Percentiles rank a stretch among this genome's conserved stretches.
Conservation (phyloP, 2,797 vertebrate species). For the Parotocinclus haroldoi region DNA sequence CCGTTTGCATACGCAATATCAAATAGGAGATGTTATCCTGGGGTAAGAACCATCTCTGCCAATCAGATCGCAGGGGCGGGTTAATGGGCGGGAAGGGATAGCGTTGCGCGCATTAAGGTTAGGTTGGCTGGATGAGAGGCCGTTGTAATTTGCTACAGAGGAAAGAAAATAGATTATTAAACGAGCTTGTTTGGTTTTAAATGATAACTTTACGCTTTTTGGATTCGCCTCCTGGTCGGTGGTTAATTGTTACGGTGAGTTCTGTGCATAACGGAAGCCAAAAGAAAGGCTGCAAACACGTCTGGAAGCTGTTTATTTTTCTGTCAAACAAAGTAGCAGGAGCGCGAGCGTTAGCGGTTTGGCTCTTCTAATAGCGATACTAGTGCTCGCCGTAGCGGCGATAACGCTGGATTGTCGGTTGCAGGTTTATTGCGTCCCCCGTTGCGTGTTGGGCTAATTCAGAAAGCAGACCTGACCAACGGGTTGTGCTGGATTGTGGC, state of each 20-base stretch:
- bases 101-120: conserved; percentile 44
- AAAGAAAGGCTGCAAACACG: conserved; percentile 44
- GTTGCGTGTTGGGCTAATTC: not conserved
- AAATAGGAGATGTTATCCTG: not conserved
- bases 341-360: conserved; percentile 65
- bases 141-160: conserved; percentile 49
- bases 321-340: conserved; percentile 72
- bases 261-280: not conserved
- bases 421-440: not conserved
- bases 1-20: conserved; percentile 38
- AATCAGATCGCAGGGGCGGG: conserved; percentile 44
- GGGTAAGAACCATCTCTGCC: conserved; percentile 11
- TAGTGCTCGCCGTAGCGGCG: not conserved
- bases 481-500: conserved; percentile 26
- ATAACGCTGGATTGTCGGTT: not conserved
- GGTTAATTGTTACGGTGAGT: conserved; percentile 49
- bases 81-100: conserved; percentile 40
- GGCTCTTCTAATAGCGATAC: conserved; percentile 1
- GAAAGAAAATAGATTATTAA: conserved; percentile 40
- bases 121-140: conserved; percentile 53
- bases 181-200: not conserved
- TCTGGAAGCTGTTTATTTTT: conserved; percentile 72
- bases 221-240: conserved; percentile 55
- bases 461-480: not conserved
- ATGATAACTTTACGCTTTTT: conserved; percentile 11